Base-by-base conservation (phyloP, 2,888 invertebrate genomes). In the Stratiomys singularior region DNA sequence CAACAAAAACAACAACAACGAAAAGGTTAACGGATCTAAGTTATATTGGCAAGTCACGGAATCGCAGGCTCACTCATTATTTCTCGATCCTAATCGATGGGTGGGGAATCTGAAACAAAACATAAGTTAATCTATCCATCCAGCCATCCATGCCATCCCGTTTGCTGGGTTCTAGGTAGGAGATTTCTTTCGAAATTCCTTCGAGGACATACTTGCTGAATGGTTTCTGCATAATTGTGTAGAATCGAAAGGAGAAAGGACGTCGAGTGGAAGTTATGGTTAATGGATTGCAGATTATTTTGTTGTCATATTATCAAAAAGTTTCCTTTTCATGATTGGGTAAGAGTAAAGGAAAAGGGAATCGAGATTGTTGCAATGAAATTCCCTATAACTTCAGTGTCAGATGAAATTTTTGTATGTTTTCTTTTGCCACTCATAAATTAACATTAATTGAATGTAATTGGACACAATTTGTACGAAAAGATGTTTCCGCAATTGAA, bases 41-140 rank as follows among this genome's bases (percentile, higher is more conserved):
- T 60, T 60, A 21, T 25, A 60, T 60, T 60, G 58, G 52, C 58
- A 60, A 60, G 58, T 60, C 58, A 60, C 58, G 58, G 25, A 60
- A 60, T 60, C 25, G 18, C 58, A 9, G 58, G 18, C 37, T 37
- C 25, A 60, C 23, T 60, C 58, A 60, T 60, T 60, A 60, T 60
- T 23, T 23, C 4, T 21, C 18, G 58, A 60, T 60, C 23, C 13
- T 60, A 60, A 60, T 60, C 58, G 2, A 60, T 5, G 52, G 37
- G 37, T 9, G 37, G 37, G 37, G 37, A 52, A 9, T 2, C 15
- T 52, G 52, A 18, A 52, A 18, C n/a, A 52, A 18, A 52, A n/a
- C 52, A 15, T n/a, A 52, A 52, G 15, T 52, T n/a, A n/a, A n/a
- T n/a, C n/a, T n/a, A n/a, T n/a, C n/a, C n/a, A n/a, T n/a, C n/a